Conservation (phyloP, 2,888 invertebrate species). For the Dryadula phaetusa region DNA sequence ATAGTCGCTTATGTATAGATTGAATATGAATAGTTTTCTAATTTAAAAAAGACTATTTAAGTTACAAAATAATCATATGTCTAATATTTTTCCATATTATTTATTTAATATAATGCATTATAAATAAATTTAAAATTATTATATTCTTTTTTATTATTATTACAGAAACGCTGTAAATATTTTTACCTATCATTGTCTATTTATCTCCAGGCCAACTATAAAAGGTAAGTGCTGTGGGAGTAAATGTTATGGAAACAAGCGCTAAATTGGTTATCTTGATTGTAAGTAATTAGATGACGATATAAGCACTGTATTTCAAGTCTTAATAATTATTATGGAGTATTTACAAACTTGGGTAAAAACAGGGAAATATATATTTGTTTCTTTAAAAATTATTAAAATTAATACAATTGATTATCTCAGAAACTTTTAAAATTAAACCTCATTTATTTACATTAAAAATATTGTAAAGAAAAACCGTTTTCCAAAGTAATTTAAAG, state of each 20-base stretch:
- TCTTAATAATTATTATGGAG: conserved; percentile 58
- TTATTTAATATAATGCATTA: too few species aligned
- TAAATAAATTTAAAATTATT: not conserved
- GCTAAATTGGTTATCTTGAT: conserved; percentile 58
- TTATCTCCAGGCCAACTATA: not conserved
- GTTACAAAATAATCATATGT: too few species aligned
- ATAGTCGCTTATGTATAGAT: too few species aligned
- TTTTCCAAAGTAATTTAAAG: conserved; percentile 56
- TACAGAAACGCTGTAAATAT: not conserved
- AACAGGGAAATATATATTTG: too few species aligned
- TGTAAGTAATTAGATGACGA: conserved; percentile 56
- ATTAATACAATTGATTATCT: too few species aligned
- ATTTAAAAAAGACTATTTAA: too few species aligned
- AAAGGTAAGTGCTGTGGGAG: conserved; percentile 48
- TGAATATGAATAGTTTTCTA: not conserved
- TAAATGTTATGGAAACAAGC: conserved; percentile 71
- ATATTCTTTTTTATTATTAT: not conserved
- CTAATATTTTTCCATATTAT: too few species aligned
- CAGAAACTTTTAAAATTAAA: not conserved
- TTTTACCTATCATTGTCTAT: not conserved
- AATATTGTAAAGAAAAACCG: conserved; percentile 24
- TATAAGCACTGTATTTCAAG: conserved; percentile 60
- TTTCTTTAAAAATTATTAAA: too few species aligned
- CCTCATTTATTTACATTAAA: not conserved
- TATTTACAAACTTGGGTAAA: conserved; percentile 10